These are phyloP conservation scores for Gyps fulvus DNA, from an alignment of 2,113 vertebrate genomes.

Conservation along the genomic window DNA sequence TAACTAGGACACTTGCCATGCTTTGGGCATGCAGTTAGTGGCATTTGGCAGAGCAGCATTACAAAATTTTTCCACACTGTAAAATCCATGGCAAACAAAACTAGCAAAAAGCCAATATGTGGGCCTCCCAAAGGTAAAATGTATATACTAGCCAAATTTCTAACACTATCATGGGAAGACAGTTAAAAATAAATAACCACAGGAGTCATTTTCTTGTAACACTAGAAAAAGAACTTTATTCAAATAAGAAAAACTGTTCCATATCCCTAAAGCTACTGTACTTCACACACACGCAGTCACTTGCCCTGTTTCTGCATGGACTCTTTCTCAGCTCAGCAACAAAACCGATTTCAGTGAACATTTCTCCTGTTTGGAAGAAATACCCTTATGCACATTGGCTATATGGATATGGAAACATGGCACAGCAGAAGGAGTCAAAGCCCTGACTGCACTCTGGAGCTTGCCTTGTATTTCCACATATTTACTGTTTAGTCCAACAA, in stretches of 20 bases:
- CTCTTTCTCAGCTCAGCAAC: neutral
- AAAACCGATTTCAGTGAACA: neutral
- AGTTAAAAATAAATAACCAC: neutral
- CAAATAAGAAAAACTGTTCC: neutral
- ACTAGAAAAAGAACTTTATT: neutral
- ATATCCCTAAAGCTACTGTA: neutral
- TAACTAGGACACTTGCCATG: neutral
- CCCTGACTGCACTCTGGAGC: neutral
- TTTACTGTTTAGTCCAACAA: neutral
- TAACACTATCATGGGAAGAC: neutral
- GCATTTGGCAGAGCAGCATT: neutral
- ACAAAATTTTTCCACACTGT: neutral
- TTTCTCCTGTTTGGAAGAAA: neutral
- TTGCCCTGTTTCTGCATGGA: neutral
- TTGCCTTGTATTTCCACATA: neutral
- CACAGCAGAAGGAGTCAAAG: neutral
- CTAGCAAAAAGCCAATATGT: neutral
- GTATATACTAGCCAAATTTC: neutral
- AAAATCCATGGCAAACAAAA: neutral
- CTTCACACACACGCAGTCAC: rapidly evolving
- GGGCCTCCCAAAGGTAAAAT: neutral
- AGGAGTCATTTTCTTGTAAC: neutral
- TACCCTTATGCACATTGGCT: neutral
- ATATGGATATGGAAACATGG: neutral
- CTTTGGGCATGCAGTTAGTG: neutral